Evolutionary conservation across 2,797 vertebrate genomes (phyloP), one percentile per base, ranked within the genome.

Genomic region (Sebastes steindachneri): DNA sequence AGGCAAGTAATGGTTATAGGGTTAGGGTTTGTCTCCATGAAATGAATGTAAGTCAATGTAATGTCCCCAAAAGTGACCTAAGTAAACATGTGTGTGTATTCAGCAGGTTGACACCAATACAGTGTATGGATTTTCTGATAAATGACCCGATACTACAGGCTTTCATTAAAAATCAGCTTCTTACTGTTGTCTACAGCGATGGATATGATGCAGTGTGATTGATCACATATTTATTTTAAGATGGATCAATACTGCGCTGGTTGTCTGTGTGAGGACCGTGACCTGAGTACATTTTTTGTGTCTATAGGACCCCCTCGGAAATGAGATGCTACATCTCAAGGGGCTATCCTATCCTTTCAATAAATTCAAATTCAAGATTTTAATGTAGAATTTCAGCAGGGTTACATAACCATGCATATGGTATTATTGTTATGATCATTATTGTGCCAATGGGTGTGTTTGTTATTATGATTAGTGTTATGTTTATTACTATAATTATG

Each of bases 41-140:
- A 48, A 48, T 48, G 17, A 48, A 48, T 48, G 45, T 19, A 48
- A 45, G 41, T 45, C 41, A 45, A 48, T 33, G 29, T 11, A n/a
- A 62, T 62, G 29, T 21, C 29, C 59, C 59, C 59, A 21, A n/a
- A 12, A n/a, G 59, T 62, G 29, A 29, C 28, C 28, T 31, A 19
- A 7, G n/a, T 23, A 7, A 35, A 33, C 35, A 25, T 55, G 71
- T 78, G 74, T 51, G 3, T 62, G 0, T 68, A 4, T 23, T 26
- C 35, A 3, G 0, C 0, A 29, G 28, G 17, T 60, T 76, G 72
- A 68, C 55, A 78, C 60, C 55, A 68, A 64, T 76, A 33, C n/a
- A 76, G n/a, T 26, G 7, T 67, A 79, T 80, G 63, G 84, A 88
- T 87, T 83, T 81, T 67, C 15, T 79, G 76, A 84, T 78, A 60